A percentile compares a stretch with the other conserved stretches of the same genome.
Evolutionary conservation across 2,113 vertebrate species (phyloP).

Genomic region (Callipepla squamata): DNA sequence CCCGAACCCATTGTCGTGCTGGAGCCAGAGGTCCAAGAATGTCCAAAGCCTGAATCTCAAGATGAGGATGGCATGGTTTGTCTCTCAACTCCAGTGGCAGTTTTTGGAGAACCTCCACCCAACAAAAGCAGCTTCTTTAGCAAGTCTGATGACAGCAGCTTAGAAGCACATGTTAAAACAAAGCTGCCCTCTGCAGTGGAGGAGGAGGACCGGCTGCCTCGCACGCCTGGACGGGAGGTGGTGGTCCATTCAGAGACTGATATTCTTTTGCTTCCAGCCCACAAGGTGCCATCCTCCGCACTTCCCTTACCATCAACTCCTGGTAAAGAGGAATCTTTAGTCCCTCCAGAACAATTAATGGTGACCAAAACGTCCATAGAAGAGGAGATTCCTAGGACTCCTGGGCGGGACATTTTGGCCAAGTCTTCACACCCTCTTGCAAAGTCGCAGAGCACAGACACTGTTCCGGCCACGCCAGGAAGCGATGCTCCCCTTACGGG

Average conservation of each 20-base stretch:
- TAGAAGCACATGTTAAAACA: slow-evolving; percentile 74
- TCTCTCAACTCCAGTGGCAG: slow-evolving; percentile 77
- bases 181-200: slow-evolving; percentile 54
- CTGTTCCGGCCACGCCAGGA: slow-evolving; percentile 87
- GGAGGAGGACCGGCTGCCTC: slow-evolving; percentile 77
- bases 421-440: slow-evolving; percentile 78
- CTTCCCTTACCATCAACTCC: slow-evolving; percentile 80
- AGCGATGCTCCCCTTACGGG: slow-evolving; percentile 89
- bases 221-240: slow-evolving; percentile 75
- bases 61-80: slow-evolving; percentile 68
- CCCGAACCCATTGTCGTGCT: slow-evolving; percentile 36
- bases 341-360: slow-evolving; percentile 64
- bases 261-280: slow-evolving; percentile 48
- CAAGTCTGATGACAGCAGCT: slow-evolving; percentile 72
- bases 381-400: slow-evolving; percentile 92
- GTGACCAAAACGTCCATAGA: slow-evolving; percentile 82
- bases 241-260: slow-evolving; percentile 71
- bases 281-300: slow-evolving; percentile 73
- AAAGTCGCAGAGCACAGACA: slow-evolving; percentile 92
- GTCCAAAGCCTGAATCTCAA: slow-evolving; percentile 71
- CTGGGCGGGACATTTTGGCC: slow-evolving; percentile 86
- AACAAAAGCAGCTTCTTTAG: slow-evolving; percentile 49
- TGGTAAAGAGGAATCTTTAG: slow-evolving; percentile 71
- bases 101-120: slow-evolving; percentile 61
- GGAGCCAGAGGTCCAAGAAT: slow-evolving; percentile 66